phyloP scores from a whole-genome alignment of 2,113 vertebrate genomes.

The Zeus faber region DNA sequence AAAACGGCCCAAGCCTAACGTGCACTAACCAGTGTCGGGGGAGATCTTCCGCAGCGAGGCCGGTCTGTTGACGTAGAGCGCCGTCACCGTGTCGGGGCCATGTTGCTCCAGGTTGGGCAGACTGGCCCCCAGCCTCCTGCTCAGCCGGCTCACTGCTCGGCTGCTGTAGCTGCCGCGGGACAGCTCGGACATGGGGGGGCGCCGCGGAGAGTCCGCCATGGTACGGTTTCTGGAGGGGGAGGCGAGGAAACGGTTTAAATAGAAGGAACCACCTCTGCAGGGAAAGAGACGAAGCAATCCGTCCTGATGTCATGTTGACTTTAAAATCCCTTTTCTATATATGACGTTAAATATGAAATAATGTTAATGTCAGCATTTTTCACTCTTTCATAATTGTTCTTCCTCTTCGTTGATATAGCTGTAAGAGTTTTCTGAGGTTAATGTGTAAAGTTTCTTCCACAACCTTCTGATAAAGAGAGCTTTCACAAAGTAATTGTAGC shows the following conservation, averaged over 20 bases:
- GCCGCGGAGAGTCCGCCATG: constrained; percentile 70
- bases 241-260: too few relatives aligned
- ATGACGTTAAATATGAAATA: too few relatives aligned
- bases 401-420: too few relatives aligned
- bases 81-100: not conserved
- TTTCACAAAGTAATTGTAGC: too few relatives aligned
- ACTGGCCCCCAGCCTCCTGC: constrained; percentile 84
- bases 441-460: too few relatives aligned
- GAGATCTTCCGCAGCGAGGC: constrained; percentile 68
- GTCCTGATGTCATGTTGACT: too few relatives aligned
- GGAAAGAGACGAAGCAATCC: not conserved
- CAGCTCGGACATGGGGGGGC: constrained; percentile 79
- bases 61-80: constrained; percentile 57
- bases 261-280: not conserved
- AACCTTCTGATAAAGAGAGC: too few relatives aligned
- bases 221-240: constrained; percentile 65
- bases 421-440: too few relatives aligned
- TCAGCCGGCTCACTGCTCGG: constrained; percentile 53
- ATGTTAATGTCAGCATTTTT: too few relatives aligned
- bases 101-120: constrained; percentile 86
- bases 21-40: constrained; percentile 45
- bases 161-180: constrained; percentile 61
- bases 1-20: too few relatives aligned
- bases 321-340: too few relatives aligned
- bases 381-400: too few relatives aligned